Evolutionary conservation across 1,140 invertebrate genomes (phyloP).

Genomic region (Euschistus heros): DNA sequence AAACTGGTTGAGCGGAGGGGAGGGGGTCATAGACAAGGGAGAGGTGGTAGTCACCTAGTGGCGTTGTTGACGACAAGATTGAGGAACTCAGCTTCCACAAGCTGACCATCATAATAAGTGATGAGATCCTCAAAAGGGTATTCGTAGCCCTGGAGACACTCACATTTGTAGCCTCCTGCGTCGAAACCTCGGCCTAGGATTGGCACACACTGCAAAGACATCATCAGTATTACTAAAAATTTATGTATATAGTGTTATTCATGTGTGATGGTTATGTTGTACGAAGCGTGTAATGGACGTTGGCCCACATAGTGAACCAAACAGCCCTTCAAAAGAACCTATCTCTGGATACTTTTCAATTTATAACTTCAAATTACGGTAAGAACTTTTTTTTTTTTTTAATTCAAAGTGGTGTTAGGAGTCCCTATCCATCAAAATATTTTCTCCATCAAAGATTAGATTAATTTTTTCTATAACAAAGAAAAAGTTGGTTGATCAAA

Average conservation of each 20-base stretch:
- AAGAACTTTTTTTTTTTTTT: conserved; percentile 11
- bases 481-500: too few species aligned
- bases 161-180: conserved; percentile 94
- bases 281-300: conserved; percentile 12
- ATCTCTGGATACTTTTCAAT: conserved; percentile 24
- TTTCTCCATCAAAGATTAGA: not conserved
- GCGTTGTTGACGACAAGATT: conserved; percentile 68
- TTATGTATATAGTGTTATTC: conserved; percentile 6
- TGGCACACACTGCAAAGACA: conserved; percentile 72
- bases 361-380: conserved; percentile 27
- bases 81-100: conserved; percentile 87
- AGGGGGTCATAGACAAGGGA: conserved; percentile 13
- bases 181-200: conserved; percentile 83
- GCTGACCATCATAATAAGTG: conserved; percentile 92
- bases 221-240: not conserved
- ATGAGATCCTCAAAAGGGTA: conserved; percentile 92
- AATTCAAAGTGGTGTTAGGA: too few species aligned
- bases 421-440: not conserved
- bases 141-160: conserved; percentile 93
- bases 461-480: too few species aligned
- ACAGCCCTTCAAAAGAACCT: conserved; percentile 5
- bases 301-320: conserved; percentile 7
- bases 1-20: conserved; percentile 16
- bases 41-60: conserved; percentile 47
- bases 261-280: conserved; percentile 10